Percentiles rank a stretch among this genome's conserved stretches.
Evolutionary conservation across 2,113 vertebrate species (phyloP).

Genomic region (Panthera uncia): DNA sequence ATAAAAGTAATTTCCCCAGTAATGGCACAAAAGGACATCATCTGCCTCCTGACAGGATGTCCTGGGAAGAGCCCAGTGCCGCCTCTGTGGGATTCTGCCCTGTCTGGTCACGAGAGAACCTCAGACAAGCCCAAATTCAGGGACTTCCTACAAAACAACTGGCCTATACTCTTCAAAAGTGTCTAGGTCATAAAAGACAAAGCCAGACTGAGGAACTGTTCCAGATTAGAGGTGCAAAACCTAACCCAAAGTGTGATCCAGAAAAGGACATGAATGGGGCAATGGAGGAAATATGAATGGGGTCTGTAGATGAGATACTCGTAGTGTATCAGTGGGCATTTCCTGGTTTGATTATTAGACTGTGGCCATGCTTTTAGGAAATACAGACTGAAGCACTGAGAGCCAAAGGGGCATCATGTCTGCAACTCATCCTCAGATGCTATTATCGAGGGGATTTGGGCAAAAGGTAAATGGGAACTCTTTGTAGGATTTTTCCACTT

Average conservation of each 20-base stretch:
- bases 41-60: neutral
- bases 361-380: neutral
- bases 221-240: neutral
- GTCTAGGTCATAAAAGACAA: neutral
- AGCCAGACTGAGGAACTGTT: neutral
- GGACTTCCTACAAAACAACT: neutral
- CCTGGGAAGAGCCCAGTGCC: neutral
- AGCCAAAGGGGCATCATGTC: neutral
- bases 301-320: rapidly evolving
- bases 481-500: neutral
- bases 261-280: neutral
- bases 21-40: neutral
- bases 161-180: neutral
- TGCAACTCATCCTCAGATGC: neutral
- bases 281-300: rapidly evolving
- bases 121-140: neutral
- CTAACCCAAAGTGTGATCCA: neutral
- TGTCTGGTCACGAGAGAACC: neutral
- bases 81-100: neutral
- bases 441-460: neutral
- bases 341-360: neutral
- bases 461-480: neutral
- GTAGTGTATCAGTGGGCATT: rapidly evolving
- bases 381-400: neutral
- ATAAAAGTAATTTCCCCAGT: neutral